Base-by-base conservation (phyloP, 2,888 invertebrate genomes). In the Troilus luridus region DNA sequence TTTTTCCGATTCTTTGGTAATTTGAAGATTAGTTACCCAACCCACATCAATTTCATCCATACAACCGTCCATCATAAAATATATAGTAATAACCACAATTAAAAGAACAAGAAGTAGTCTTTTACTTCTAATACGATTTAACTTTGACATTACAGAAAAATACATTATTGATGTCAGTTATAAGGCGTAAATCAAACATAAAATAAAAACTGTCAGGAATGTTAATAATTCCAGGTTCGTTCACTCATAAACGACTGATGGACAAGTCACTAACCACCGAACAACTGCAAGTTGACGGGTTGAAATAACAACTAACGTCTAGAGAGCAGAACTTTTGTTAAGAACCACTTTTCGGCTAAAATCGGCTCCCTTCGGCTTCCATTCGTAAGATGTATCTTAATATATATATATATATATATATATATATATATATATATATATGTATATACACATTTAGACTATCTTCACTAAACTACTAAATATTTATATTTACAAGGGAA, bases 1-100 rank as follows among this genome's bases (percentile, higher is more conserved):
- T 27, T 92, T 81, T 56, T 59, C 88, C 2, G 92, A 90, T 81
- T 91, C 92, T 67, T 60, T 59, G 27, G 85, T 90, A 56, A 91
- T 24, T 60, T 77, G 62, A 41, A 56, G 59, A 24, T 56, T 60
- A 62, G 89, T 81, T 24, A 91, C 14, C 89, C 89, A 91, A 21
- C n/a, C 85, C 8, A 90, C 9, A 17, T 67, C 72, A n/a, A 91
- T 72, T n/a, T 41, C 67, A 72, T 62, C 54, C 24, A 21, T 58
- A 77, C 90, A 90, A n/a, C 24, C 27, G n/a, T 90, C 72, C 19
- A 90, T n/a, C n/a, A 58, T 17, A 7, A 56, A 27, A 77, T 90
- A 90, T 3, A 56, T 56, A 6, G 9, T 56, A 3, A 85, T n/a
- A 11, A 85, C 14, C 11, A 90, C 59, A 24, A 64, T 62, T 60